A percentile compares a stretch with the other conserved stretches of the same genome.
Evolutionary conservation across 2,888 invertebrate species (phyloP).

Genomic region (Lepetodrilus schrolli): DNA sequence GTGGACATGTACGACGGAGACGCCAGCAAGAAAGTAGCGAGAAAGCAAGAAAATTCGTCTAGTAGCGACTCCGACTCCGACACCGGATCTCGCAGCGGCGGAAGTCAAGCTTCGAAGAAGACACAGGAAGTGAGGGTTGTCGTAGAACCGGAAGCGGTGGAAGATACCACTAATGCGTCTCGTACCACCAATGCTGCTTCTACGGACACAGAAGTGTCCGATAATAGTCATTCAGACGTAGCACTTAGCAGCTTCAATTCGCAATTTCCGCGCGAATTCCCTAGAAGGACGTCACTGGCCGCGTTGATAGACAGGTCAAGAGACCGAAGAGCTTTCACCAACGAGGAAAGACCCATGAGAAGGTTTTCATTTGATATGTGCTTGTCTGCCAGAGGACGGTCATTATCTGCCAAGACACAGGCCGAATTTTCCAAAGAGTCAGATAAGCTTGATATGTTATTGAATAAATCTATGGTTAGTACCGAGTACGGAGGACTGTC

Average conservation of each 20-base stretch:
- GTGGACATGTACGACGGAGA: background rate
- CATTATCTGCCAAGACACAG: background rate
- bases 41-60: background rate
- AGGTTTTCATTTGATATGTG: conserved; percentile 14
- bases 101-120: background rate
- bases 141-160: background rate
- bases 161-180: background rate
- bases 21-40: too few species aligned
- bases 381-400: conserved; percentile 9
- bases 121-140: background rate
- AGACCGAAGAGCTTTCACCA: conserved; percentile 18
- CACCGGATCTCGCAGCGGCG: background rate
- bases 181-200: too few species aligned
- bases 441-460: background rate
- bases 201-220: background rate
- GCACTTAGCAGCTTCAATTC: background rate
- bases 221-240: too few species aligned
- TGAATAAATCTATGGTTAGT: background rate
- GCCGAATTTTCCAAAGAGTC: background rate
- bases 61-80: background rate
- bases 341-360: background rate
- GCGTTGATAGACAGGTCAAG: background rate
- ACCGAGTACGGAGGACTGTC: background rate
- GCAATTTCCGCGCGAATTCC: background rate
- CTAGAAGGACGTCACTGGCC: background rate